A percentile compares a stretch with the other conserved stretches of the same genome.
Conservation (phyloP, 2,888 invertebrate genomes). For the Epirrhoe alternata region DNA sequence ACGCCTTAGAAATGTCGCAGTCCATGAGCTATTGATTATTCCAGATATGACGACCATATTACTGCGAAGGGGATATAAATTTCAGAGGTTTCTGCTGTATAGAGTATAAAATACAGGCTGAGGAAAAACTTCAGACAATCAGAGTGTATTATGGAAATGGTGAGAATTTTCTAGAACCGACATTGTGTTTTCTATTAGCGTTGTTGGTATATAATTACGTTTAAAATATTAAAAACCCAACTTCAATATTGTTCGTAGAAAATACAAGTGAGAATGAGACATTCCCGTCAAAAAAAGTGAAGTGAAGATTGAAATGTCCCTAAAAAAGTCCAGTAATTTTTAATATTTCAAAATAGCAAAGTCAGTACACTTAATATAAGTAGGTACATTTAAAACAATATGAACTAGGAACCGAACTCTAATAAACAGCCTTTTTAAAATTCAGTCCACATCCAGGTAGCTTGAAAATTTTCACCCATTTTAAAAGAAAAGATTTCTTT, state of each 20-base stretch:
- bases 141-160: background rate
- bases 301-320: too few species aligned
- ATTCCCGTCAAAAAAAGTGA: too few species aligned
- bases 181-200: too few species aligned
- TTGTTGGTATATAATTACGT: too few species aligned
- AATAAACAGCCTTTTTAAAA: slow-evolving; percentile 44
- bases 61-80: background rate
- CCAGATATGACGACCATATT: background rate
- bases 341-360: too few species aligned
- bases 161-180: background rate
- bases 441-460: slow-evolving; percentile 37
- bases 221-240: too few species aligned
- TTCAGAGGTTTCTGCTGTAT: background rate
- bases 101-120: background rate
- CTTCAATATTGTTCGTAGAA: too few species aligned
- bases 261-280: too few species aligned
- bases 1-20: slow-evolving; percentile 4
- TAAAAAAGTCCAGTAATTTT: too few species aligned
- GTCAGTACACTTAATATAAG: background rate
- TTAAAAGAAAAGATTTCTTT: slow-evolving; percentile 41
- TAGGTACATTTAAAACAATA: slow-evolving; percentile 6
- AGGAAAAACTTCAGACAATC: background rate
- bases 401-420: slow-evolving; percentile 36
- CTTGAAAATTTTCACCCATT: slow-evolving; percentile 44
- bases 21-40: slow-evolving; percentile 10